Base-by-base conservation (phyloP, 2,888 invertebrate genomes). In the Melanargia galathea region DNA sequence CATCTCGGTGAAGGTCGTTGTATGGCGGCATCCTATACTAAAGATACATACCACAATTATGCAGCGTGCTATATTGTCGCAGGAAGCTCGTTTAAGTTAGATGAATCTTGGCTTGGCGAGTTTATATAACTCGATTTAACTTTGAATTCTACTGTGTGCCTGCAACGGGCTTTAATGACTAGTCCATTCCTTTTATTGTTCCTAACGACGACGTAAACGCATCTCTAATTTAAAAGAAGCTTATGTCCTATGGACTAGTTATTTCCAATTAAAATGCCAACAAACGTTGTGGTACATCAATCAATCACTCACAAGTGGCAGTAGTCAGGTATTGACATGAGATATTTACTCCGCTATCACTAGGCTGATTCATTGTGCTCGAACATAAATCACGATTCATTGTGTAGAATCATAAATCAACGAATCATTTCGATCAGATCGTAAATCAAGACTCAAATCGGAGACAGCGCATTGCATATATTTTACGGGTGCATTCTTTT, bases 371-470 rank as follows among this genome's bases (percentile, higher is more conserved):
- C 62, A 65, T 65, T 62, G 62, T 62, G 51, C 40, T 51, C 48
- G 56, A 60, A 38, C 65, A 62, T 63, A 65, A 56, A 65, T 64
- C 55, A 64, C 35, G 48, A 49, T 49, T 52, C 62, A 57, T 62
- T 43, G 43, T 57, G 40, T 16, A 16, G 49, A 62, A 45, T 30
- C 51, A 49, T 64, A 64, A 55, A 64, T 65, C 62, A 65, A 45
- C 48, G 43, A 62, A 57, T 65, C 60, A 63, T 63, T 57, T 56
- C 30, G 40, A 22, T 45, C 38, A 33, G 26, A 63, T 51, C 26
- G 60, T 66, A 63, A 63, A 66, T 66, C 63, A 66, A 49, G 58
- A 52, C 18, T n/a, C 57, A 60, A 63, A 66, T 63, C 60, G 57
- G 11, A 54, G 52, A 60, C 60, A 62, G 49, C 46, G 52, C 57